Evolutionary conservation across 2,797 vertebrate genomes (phyloP).

Genomic region (Cetoscarus ocellatus): DNA sequence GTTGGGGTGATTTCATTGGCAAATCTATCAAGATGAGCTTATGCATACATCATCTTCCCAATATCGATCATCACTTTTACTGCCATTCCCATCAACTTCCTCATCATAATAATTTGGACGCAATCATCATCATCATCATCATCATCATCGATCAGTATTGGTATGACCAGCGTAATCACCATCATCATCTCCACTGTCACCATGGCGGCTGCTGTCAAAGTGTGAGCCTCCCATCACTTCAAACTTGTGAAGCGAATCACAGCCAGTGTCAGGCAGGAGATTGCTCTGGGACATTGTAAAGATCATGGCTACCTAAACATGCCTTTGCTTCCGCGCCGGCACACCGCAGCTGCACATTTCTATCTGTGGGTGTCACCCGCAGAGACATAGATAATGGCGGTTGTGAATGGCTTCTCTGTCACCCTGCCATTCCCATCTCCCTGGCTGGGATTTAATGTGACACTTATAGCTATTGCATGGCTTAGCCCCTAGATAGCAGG

Average conservation of each 20-base stretch:
- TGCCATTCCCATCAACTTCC: conserved; percentile 3
- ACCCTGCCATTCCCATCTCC: conserved; percentile 70
- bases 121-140: conserved; percentile 40
- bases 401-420: conserved; percentile 76
- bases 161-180: conserved; percentile 19
- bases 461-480: conserved; percentile 82
- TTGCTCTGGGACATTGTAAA: conserved; percentile 69
- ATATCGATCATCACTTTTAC: conserved; percentile 19
- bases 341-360: conserved; percentile 66
- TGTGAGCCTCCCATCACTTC: conserved; percentile 29
- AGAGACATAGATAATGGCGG: conserved; percentile 75
- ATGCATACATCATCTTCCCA: conserved; percentile 2
- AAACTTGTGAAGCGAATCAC: conserved; percentile 63
- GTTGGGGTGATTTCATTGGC: conserved; percentile 35
- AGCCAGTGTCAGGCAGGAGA: conserved; percentile 54
- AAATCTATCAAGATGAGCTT: conserved; percentile 29
- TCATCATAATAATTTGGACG: conserved; percentile 18
- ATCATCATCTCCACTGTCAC: conserved; percentile 28
- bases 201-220: conserved; percentile 38
- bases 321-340: conserved; percentile 44
- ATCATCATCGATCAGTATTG: conserved; percentile 42
- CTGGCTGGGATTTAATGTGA: conserved; percentile 81
- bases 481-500: conserved; percentile 74
- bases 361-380: conserved; percentile 78
- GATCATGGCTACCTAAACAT: conserved; percentile 73